A percentile compares a stretch with the other conserved stretches of the same genome.
Conservation (phyloP, 2,797 vertebrate species). For the Sciaenops ocellatus region DNA sequence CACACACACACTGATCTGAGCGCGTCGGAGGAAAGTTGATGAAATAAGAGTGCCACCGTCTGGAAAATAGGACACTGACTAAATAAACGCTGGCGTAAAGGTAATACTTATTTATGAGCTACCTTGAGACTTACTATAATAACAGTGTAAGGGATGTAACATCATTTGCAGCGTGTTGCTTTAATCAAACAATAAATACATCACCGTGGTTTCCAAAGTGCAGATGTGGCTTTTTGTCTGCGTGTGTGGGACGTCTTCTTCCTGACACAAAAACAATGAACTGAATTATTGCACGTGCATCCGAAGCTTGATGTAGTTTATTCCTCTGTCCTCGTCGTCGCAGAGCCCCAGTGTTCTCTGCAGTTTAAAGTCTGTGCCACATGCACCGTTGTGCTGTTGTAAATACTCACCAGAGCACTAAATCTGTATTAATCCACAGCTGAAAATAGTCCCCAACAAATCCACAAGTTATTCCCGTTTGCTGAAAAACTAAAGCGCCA, state of each 20-base stretch:
- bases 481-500: not conserved
- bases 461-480: not conserved
- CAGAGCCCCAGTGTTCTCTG: not conserved
- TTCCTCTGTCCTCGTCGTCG: not conserved
- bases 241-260: not conserved
- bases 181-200: conserved; percentile 17
- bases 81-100: conserved; percentile 21
- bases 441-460: conserved; percentile 10
- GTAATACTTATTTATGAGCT: conserved; percentile 12
- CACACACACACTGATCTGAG: conserved; percentile 22
- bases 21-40: conserved; percentile 29
- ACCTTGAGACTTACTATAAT: not conserved
- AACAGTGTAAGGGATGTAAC: not conserved
- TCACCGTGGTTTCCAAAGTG: conserved; percentile 5
- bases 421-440: not conserved
- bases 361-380: not conserved
- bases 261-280: not conserved
- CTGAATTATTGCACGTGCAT: not conserved
- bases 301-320: too few species aligned
- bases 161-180: not conserved
- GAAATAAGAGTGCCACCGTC: conserved; percentile 40
- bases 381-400: not conserved
- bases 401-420: not conserved
- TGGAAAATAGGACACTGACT: conserved; percentile 41
- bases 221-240: not conserved